A percentile compares a stretch with the other conserved stretches of the same genome.
These are phyloP conservation scores for Elaphurus davidianus DNA, from an alignment of 2,113 vertebrate genomes.

Conservation along the genomic window DNA sequence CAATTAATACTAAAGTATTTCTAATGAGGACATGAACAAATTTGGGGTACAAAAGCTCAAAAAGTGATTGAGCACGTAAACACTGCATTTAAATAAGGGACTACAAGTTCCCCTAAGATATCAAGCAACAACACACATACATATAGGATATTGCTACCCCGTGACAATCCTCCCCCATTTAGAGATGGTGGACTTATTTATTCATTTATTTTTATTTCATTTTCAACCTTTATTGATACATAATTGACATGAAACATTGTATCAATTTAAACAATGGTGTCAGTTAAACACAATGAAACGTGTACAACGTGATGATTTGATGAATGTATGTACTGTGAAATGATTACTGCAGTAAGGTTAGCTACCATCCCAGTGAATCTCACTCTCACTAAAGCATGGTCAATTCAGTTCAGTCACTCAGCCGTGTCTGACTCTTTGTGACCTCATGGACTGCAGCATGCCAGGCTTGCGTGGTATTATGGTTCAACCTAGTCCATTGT, in stretches of 20 bases:
- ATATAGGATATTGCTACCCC: not conserved
- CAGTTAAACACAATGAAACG: not conserved
- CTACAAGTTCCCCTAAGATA: not conserved
- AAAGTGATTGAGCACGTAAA: not conserved
- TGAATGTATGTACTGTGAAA: rapidly evolving
- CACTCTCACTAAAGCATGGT: not conserved
- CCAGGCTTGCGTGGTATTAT: rapidly evolving
- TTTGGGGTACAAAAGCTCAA: not conserved
- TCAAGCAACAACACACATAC: not conserved
- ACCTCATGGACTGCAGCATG: not conserved
- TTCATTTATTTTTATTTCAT: not conserved
- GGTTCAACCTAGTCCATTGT: not conserved
- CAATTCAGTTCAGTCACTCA: not conserved
- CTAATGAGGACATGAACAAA: not conserved
- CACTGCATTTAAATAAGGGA: not conserved
- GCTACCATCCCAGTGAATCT: not conserved
- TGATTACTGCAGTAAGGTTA: not conserved
- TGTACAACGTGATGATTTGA: not conserved
- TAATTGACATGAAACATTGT: not conserved
- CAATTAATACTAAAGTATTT: not conserved
- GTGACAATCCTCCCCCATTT: not conserved
- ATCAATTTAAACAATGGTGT: not conserved
- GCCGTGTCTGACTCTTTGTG: not conserved
- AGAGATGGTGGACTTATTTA: not conserved
- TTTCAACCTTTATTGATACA: not conserved